A percentile compares a stretch with the other conserved stretches of the same genome.
Evolutionary conservation across 1,140 invertebrate genomes (phyloP).

Genomic region (Gonioctena quinquepunctata): DNA sequence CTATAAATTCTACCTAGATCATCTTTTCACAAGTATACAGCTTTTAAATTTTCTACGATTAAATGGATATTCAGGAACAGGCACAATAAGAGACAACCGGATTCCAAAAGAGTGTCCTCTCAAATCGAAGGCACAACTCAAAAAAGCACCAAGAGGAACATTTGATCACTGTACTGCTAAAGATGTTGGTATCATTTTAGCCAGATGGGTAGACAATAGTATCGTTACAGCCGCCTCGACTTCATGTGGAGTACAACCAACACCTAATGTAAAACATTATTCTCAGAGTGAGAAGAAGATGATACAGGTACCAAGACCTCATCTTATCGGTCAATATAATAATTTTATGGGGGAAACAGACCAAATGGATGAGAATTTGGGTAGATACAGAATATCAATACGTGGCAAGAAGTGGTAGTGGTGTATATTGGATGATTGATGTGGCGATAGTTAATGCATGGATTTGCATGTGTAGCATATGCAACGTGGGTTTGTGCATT

Average conservation of each 20-base stretch:
- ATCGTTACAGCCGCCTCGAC: constrained; percentile 40
- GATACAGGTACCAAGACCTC: constrained; percentile 47
- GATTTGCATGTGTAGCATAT: constrained; percentile 25
- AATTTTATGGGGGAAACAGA: constrained; percentile 47
- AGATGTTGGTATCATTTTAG: constrained; percentile 24
- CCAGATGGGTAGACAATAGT: constrained; percentile 41
- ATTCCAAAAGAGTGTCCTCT: constrained; percentile 22
- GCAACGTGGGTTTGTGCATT: constrained; percentile 9
- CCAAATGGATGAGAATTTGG: constrained; percentile 39
- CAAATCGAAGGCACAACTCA: not conserved
- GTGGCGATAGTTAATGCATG: constrained; percentile 48
- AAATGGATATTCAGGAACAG: constrained; percentile 16
- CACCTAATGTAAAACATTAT: constrained; percentile 44
- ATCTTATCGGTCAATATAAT: constrained; percentile 50
- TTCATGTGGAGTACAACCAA: constrained; percentile 28
- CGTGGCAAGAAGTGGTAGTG: constrained; percentile 51
- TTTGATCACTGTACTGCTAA: not conserved
- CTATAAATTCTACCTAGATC: constrained; percentile 14
- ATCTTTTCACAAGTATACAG: constrained; percentile 4
- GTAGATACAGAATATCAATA: not conserved
- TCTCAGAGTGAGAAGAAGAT: constrained; percentile 49
- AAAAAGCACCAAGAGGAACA: not conserved
- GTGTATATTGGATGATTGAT: constrained; percentile 46
- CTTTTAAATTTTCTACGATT: not conserved
- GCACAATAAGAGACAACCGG: constrained; percentile 30